A percentile compares a stretch with the other conserved stretches of the same genome.
phyloP scores from a whole-genome alignment of 2,797 vertebrate species.

The Falco rusticolus region DNA sequence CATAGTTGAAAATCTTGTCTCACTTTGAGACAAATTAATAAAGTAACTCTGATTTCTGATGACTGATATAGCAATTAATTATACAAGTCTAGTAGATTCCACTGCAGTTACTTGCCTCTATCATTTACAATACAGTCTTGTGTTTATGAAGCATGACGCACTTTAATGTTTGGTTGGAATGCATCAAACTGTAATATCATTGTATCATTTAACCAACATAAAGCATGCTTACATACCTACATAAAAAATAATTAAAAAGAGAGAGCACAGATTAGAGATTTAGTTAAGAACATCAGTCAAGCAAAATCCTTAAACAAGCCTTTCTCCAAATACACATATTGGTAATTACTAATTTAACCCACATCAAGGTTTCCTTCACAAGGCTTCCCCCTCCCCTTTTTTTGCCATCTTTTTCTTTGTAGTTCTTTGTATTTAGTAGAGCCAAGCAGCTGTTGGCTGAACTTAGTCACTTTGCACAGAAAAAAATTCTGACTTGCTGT shows the following conservation, averaged over 20 bases:
- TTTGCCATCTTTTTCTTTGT: neutral
- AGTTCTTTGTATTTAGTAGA: neutral
- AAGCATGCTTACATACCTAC: neutral
- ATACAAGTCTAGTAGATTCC: neutral
- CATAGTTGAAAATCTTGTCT: neutral
- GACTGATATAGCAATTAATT: neutral
- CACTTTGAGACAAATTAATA: neutral
- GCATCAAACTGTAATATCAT: neutral
- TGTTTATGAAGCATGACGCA: neutral
- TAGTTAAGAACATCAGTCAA: neutral
- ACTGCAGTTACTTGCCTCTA: neutral
- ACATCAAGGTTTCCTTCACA: neutral
- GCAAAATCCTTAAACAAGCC: neutral
- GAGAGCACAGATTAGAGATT: neutral
- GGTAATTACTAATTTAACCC: neutral
- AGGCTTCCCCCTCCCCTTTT: neutral
- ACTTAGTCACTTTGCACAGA: neutral
- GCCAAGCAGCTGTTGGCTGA: accelerated
- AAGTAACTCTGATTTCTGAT: neutral
- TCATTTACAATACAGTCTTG: neutral
- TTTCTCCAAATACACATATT: neutral
- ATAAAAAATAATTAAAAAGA: neutral
- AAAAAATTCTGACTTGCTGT: neutral
- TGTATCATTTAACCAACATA: neutral
- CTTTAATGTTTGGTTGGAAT: neutral